Base-by-base conservation (phyloP, 2,113 vertebrate species). In the Mirounga angustirostris region DNA sequence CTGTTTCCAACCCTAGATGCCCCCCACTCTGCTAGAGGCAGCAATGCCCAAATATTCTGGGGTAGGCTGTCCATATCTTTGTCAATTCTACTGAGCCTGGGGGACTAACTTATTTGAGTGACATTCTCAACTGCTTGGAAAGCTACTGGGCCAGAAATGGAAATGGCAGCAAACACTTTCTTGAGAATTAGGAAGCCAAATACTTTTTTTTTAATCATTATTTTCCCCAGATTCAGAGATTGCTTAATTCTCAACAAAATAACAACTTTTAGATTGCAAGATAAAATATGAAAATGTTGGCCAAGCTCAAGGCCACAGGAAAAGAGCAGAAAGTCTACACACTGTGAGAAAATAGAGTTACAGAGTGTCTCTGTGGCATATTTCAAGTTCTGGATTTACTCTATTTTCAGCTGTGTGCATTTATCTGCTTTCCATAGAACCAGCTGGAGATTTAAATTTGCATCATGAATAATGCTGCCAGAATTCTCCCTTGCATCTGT, bases 111-210 rank as follows among this genome's bases (percentile, higher is more conserved):
- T 33, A 67, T 67, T 84, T 84, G 40, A 96, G 33, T 54, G 36
- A 96, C 40, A 52, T 73, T 86, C n/a, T 96, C 58, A 92, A 30
- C 14, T 90, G 21, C 58, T 92, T 85, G 69, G 76, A 90, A 95
- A 95, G 67, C 93, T 81, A 10, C 6, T 91, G 81, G 40, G 40
- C 63, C 43, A 74, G 56, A 73, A 74, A 73, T 78, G 43, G 50
- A 92, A 92, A 78, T 14, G 61, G 33, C 3, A 59, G 33, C 30
- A 93, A 52, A 54, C 7, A 33, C 30, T 95, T 88, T 95, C 81
- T 95, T 95, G 58, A 21, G 65, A 97, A 97, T 88, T 59, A 78
- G 83, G 65, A 96, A 98, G 63, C 30, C 74, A 95, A 59, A 79
- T 86, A 59, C 36, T 73, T 92, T 94, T 63, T 97, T 95, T 96